Evolutionary conservation across 2,113 vertebrate genomes (phyloP).

Genomic region (Caranx ignobilis): DNA sequence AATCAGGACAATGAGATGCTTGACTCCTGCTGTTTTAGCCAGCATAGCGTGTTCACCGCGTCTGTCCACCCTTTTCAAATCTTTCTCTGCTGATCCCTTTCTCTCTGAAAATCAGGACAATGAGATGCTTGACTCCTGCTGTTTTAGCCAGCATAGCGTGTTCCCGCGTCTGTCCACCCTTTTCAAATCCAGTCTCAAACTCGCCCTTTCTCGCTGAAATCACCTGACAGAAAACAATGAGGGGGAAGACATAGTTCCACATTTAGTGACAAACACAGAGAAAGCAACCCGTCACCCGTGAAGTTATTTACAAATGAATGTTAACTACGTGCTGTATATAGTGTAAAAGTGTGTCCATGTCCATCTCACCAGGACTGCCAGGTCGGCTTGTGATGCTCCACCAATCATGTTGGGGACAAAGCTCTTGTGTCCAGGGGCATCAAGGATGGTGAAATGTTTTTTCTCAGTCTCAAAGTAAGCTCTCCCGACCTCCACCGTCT

Average conservation of each 20-base stretch:
- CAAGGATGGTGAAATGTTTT: constrained; percentile 99
- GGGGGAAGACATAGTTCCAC: not conserved
- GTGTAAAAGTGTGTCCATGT: not conserved
- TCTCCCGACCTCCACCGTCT: constrained; percentile 98
- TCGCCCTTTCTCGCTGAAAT: constrained; percentile 99
- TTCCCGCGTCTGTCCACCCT: constrained; percentile 98
- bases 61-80: constrained; percentile 99
- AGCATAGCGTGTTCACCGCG: constrained; percentile 98
- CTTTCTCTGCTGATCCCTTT: constrained; percentile 99
- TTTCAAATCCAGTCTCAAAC: constrained; percentile 99
- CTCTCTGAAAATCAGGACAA: constrained; percentile 98
- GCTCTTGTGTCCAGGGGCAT: constrained; percentile 98
- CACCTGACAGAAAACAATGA: constrained; percentile 83
- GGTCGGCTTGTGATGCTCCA: constrained; percentile 97
- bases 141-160: constrained; percentile 99
- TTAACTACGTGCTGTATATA: not conserved
- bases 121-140: constrained; percentile 97
- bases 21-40: constrained; percentile 98
- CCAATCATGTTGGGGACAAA: constrained; percentile 99
- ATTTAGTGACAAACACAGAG: not conserved
- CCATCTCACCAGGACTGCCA: constrained; percentile 94
- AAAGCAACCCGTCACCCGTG: no score
- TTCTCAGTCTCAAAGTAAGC: constrained; percentile 99
- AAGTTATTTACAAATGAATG: not conserved
- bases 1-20: constrained; percentile 97